Conservation (phyloP, 2,113 vertebrate genomes). For the Xenotilapia flavipinnis region DNA sequence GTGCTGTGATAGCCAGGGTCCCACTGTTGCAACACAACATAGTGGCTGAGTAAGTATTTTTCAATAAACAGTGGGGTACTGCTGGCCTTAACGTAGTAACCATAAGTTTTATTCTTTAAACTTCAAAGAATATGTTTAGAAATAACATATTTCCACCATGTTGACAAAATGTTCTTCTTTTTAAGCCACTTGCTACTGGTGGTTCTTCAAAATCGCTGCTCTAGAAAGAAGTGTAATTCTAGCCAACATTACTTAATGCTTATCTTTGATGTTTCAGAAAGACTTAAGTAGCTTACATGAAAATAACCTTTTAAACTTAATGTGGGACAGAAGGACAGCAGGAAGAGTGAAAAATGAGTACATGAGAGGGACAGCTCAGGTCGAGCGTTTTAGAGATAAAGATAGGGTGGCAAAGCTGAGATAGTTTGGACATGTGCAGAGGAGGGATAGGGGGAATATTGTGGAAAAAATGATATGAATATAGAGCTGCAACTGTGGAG, state of each 20-base stretch:
- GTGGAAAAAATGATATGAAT: neutral
- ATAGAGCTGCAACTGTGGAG: neutral
- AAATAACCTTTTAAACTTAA: neutral
- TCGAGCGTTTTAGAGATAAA: neutral
- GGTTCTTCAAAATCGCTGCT: neutral
- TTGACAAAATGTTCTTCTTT: neutral
- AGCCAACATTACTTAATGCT: neutral
- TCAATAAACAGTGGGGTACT: neutral
- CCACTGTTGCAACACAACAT: neutral
- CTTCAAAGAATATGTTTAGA: neutral
- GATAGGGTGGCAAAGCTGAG: neutral
- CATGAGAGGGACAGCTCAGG: neutral
- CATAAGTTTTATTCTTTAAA: neutral
- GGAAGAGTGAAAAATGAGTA: neutral
- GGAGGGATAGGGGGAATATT: neutral
- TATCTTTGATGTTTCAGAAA: neutral
- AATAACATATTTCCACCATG: neutral
- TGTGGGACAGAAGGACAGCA: neutral
- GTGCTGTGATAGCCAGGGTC: neutral
- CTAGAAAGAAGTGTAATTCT: neutral
- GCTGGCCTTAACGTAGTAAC: neutral
- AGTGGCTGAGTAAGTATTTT: neutral
- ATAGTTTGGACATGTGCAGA: neutral
- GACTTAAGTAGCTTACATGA: neutral
- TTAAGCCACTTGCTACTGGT: neutral